A percentile compares a stretch with the other conserved stretches of the same genome.
Conservation (phyloP, 2,888 invertebrate genomes). For the Mythimna loreyi region DNA sequence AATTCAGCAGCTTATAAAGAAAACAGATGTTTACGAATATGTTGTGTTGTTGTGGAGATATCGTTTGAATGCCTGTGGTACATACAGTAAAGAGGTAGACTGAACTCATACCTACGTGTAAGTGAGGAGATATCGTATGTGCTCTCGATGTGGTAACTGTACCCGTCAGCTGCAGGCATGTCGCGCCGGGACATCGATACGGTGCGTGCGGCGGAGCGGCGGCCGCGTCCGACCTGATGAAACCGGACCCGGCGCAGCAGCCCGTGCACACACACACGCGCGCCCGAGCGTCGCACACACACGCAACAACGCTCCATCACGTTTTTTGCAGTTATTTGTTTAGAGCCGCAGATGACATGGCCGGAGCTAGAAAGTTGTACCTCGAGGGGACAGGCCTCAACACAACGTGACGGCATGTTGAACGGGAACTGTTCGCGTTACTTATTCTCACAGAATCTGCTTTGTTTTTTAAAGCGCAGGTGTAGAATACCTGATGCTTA, state of each 20-base stretch:
- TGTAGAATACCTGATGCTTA: background rate
- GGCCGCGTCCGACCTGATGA: constrained; percentile 63
- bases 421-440: constrained; percentile 5
- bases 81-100: background rate
- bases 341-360: constrained; percentile 45
- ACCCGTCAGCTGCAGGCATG: constrained; percentile 20
- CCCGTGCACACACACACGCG: constrained; percentile 40
- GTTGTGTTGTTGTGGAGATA: background rate
- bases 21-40: background rate
- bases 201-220: constrained; percentile 45
- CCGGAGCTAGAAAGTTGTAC: constrained; percentile 35
- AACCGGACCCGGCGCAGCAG: constrained; percentile 58
- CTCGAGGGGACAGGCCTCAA: constrained; percentile 15
- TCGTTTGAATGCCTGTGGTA: constrained; percentile 6
- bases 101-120: background rate
- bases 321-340: constrained; percentile 63
- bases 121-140: constrained; percentile 6
- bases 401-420: constrained; percentile 20
- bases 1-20: background rate
- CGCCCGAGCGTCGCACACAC: constrained; percentile 49
- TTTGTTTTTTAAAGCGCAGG: background rate
- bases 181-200: constrained; percentile 53
- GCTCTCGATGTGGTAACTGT: constrained; percentile 35
- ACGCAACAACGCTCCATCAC: constrained; percentile 32
- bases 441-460: constrained; percentile 16